Evolutionary conservation across 2,888 invertebrate species (phyloP).

Genomic region (Lasius platythorax): DNA sequence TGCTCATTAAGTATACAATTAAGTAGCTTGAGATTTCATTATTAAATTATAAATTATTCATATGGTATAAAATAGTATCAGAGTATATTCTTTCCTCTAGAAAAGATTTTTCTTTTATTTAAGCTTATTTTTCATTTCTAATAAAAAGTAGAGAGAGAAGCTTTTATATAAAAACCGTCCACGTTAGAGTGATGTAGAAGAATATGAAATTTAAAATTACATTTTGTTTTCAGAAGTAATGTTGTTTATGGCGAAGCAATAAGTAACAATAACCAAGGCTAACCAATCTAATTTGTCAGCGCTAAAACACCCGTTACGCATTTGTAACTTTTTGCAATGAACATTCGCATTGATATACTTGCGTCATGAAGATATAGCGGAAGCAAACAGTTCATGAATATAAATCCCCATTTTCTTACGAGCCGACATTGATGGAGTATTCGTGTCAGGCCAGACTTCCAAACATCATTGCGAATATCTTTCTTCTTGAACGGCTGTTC

Average conservation of each 20-base stretch:
- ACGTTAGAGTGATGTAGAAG: neutral
- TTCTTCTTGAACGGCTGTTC: slow-evolving; percentile 5
- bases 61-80: neutral
- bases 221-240: neutral
- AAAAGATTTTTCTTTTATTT: neutral
- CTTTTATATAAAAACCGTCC: neutral
- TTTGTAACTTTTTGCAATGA: neutral
- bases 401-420: slow-evolving; percentile 58
- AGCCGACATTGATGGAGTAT: slow-evolving; percentile 61
- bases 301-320: neutral
- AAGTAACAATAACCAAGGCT: slow-evolving; percentile 9
- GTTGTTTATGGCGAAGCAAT: neutral
- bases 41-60: neutral
- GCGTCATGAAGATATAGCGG: slow-evolving; percentile 13
- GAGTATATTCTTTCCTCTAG: neutral
- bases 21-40: neutral
- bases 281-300: slow-evolving; percentile 2
- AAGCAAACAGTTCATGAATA: slow-evolving; percentile 41
- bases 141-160: neutral
- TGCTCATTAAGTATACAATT: neutral
- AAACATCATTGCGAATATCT: slow-evolving; percentile 32
- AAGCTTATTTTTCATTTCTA: neutral
- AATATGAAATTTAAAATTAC: neutral
- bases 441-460: slow-evolving; percentile 29
- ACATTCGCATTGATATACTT: slow-evolving; percentile 19